phyloP scores from a whole-genome alignment of 2,797 vertebrate species.

The Halcyon badia region DNA sequence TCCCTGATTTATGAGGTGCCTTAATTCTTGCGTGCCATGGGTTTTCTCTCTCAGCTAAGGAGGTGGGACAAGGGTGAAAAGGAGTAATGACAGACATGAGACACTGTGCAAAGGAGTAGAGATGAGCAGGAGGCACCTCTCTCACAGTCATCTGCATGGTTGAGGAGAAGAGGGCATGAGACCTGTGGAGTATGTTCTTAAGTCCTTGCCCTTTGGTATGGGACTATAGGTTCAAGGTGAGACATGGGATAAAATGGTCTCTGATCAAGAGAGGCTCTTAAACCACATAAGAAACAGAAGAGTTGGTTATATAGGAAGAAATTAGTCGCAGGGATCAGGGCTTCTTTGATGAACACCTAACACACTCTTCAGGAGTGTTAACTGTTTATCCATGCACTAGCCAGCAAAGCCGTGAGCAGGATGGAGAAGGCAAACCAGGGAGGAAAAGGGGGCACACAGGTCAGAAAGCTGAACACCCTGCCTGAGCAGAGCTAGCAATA shows the following conservation, averaged over 20 bases:
- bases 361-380: background rate
- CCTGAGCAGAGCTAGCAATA: rapidly evolving
- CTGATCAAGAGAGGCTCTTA: background rate
- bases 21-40: background rate
- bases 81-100: background rate
- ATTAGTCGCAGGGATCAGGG: rapidly evolving
- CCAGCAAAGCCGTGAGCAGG: background rate
- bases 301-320: background rate
- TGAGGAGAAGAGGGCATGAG: background rate
- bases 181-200: background rate
- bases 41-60: background rate
- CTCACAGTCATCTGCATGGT: background rate
- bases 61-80: background rate
- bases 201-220: background rate
- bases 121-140: background rate
- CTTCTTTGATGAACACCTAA: background rate
- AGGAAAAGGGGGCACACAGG: background rate
- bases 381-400: background rate
- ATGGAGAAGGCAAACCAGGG: background rate
- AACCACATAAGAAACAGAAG: background rate
- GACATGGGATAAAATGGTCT: background rate
- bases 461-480: background rate
- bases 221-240: background rate
- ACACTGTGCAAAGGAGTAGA: background rate
- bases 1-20: background rate